These are phyloP conservation scores for Morone saxatilis DNA, from an alignment of 2,113 vertebrate genomes.

Conservation along the genomic window DNA sequence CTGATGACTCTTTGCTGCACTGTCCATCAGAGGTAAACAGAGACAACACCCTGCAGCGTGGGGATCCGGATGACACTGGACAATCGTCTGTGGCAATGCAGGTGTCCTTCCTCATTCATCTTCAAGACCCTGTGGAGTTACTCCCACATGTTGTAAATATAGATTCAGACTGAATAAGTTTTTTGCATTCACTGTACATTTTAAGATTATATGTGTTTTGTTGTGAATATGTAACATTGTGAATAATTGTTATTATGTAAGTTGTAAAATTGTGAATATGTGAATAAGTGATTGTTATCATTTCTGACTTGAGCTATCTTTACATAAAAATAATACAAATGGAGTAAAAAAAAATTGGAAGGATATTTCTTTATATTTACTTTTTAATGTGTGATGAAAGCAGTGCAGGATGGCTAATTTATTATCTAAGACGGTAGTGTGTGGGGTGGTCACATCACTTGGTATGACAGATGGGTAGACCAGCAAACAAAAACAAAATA, in stretches of 20 bases:
- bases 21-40: slow-evolving; percentile 19
- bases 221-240: slow-evolving; percentile 40
- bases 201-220: not conserved
- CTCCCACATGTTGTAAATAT: slow-evolving; percentile 69
- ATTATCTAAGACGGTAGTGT: not conserved
- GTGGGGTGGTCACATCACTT: not conserved
- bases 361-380: not conserved
- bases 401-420: not conserved
- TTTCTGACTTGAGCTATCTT: not conserved
- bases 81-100: slow-evolving; percentile 48
- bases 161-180: slow-evolving; percentile 61
- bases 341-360: not conserved
- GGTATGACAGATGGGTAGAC: not conserved
- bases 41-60: not conserved
- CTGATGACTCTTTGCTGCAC: slow-evolving; percentile 21
- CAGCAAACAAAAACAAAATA: not conserved
- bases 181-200: slow-evolving; percentile 9
- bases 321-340: slow-evolving; percentile 7
- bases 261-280: slow-evolving; percentile 11
- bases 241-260: slow-evolving; percentile 13
- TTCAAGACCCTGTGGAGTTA: slow-evolving; percentile 70
- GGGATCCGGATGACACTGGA: slow-evolving; percentile 4
- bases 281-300: not conserved
- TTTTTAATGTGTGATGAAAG: slow-evolving; percentile 11
- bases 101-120: slow-evolving; percentile 70